These are phyloP conservation scores for Pogonus chalceus DNA, from an alignment of 1,140 invertebrate genomes.

Conservation along the genomic window DNA sequence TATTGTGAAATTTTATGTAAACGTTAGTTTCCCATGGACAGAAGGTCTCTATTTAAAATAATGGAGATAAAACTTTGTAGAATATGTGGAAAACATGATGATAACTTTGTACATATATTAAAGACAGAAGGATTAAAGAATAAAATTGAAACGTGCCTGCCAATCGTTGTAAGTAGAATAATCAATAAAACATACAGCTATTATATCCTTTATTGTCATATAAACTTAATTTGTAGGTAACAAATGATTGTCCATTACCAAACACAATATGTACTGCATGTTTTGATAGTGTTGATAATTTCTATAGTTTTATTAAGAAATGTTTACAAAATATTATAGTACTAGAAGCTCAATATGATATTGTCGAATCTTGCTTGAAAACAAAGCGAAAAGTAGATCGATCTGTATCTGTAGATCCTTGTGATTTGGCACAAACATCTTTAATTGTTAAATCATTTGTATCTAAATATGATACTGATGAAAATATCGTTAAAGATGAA, in stretches of 20 bases:
- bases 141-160: constrained; percentile 34
- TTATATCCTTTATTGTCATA: background rate
- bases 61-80: constrained; percentile 30
- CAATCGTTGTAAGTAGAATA: constrained; percentile 27
- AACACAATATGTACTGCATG: constrained; percentile 30
- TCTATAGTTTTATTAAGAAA: constrained; percentile 30
- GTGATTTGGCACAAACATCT: background rate
- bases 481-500: background rate
- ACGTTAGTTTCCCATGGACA: background rate
- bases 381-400: constrained; percentile 25
- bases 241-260: constrained; percentile 27
- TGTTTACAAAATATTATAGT: constrained; percentile 32
- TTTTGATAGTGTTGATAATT: constrained; percentile 25
- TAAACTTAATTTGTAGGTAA: constrained; percentile 21
- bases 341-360: constrained; percentile 28
- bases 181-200: constrained; percentile 1
- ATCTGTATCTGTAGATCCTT: background rate
- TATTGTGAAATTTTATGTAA: background rate
- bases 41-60: constrained; percentile 12
- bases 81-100: constrained; percentile 25
- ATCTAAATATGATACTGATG: background rate
- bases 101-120: constrained; percentile 28
- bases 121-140: constrained; percentile 29
- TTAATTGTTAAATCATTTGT: background rate
- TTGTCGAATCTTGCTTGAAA: constrained; percentile 27